These are phyloP conservation scores for Pachymerium ferrugineum DNA, from an alignment of 2,888 invertebrate species.

Conservation along the genomic window DNA sequence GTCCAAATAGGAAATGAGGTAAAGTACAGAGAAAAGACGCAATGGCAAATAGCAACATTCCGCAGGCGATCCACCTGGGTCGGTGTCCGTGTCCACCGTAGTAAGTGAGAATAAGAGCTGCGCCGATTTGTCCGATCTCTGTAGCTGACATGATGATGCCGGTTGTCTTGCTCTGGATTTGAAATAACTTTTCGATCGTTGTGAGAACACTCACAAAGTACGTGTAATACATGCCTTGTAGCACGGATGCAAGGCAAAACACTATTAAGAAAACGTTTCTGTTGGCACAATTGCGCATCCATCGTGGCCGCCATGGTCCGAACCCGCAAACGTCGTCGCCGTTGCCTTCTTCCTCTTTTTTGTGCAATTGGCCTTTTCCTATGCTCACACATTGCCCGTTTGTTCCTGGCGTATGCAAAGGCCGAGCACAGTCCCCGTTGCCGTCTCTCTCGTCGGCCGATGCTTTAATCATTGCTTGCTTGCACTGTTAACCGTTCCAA, in stretches of 20 bases:
- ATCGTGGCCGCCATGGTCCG: conserved; percentile 64
- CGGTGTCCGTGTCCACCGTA: conserved; percentile 86
- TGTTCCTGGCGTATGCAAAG: neutral
- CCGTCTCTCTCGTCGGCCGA: neutral
- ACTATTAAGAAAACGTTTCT: conserved; percentile 83
- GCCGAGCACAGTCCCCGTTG: neutral
- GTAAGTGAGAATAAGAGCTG: conserved; percentile 78
- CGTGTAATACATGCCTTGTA: conserved; percentile 79
- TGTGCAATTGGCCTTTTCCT: neutral
- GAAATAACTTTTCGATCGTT: conserved; percentile 85
- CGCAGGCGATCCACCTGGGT: conserved; percentile 88
- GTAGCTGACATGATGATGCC: conserved; percentile 84
- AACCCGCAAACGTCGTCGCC: conserved; percentile 62
- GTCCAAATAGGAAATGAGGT: conserved; percentile 79
- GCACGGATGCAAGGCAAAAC: conserved; percentile 52
- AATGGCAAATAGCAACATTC: conserved; percentile 80
- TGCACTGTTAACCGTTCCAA: too few relatives aligned
- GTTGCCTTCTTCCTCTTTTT: conserved; percentile 31
- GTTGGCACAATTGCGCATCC: conserved; percentile 68
- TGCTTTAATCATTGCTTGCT: neutral
- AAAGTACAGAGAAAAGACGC: conserved; percentile 80
- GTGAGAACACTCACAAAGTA: conserved; percentile 91
- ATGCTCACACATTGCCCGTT: conserved; percentile 28
- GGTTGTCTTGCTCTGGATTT: conserved; percentile 84
- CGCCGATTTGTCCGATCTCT: conserved; percentile 88